Evolutionary conservation across 2,113 vertebrate species (phyloP).

Genomic region (Lamprologus lemairii): DNA sequence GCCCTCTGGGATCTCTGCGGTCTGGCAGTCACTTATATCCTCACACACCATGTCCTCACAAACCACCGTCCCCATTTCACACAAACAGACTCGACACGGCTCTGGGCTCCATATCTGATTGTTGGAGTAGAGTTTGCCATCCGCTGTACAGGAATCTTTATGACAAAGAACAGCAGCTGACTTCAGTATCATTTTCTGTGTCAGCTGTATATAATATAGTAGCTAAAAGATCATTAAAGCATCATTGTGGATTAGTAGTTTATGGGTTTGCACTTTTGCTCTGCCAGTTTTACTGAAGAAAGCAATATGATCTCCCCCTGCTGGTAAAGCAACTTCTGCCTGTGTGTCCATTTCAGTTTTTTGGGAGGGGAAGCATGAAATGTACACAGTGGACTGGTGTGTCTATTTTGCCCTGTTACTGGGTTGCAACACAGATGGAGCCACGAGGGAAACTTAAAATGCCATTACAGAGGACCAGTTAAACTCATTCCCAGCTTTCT

Average conservation of each 20-base stretch:
- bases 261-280: neutral
- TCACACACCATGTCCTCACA: conserved; percentile 85
- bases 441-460: neutral
- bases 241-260: neutral
- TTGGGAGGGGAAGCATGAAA: neutral
- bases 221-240: neutral
- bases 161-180: conserved; percentile 9
- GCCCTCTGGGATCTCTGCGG: conserved; percentile 70
- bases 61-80: conserved; percentile 80
- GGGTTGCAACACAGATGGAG: neutral
- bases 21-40: conserved; percentile 73
- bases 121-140: conserved; percentile 27
- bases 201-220: neutral
- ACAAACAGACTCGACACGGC: conserved; percentile 76
- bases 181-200: neutral
- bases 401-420: neutral
- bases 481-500: neutral
- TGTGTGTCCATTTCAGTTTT: neutral
- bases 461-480: neutral
- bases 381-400: neutral
- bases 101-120: conserved; percentile 60
- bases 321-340: neutral
- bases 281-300: neutral
- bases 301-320: neutral
- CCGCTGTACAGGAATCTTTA: conserved; percentile 40